Evolutionary conservation across 2,113 vertebrate genomes (phyloP).

Genomic region (Calidris pugnax): DNA sequence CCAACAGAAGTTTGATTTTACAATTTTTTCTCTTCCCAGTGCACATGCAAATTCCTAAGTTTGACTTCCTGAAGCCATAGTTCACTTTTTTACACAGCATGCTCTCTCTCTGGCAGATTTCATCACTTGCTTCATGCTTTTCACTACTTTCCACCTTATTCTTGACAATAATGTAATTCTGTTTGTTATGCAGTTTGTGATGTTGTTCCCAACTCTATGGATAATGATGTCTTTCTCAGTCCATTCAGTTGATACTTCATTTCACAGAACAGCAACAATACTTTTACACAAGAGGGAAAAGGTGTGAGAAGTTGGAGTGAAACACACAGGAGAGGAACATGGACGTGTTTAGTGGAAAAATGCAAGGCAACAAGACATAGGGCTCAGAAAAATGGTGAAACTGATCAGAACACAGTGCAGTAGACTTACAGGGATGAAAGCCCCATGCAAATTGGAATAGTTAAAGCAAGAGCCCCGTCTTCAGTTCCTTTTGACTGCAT

Average conservation of each 20-base stretch:
- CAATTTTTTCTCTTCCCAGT: background rate
- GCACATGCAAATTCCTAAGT: background rate
- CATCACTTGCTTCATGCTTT: background rate
- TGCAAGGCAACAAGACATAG: background rate
- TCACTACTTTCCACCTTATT: background rate
- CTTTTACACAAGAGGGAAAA: background rate
- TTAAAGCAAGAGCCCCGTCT: background rate
- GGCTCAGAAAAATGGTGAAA: background rate
- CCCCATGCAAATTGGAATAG: background rate
- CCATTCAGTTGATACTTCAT: background rate
- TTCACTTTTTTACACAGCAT: background rate
- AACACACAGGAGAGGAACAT: background rate
- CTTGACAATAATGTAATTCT: background rate
- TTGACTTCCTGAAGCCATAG: background rate
- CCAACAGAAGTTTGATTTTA: background rate
- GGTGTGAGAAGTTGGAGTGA: background rate
- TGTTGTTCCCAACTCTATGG: background rate
- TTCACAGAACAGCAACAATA: background rate
- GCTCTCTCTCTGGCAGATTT: background rate
- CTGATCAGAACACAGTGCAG: background rate
- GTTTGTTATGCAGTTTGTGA: background rate
- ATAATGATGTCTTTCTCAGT: background rate
- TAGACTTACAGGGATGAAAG: background rate
- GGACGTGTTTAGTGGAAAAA: background rate
- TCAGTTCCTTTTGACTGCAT: background rate